These are phyloP conservation scores for Andrena flavipes DNA, from an alignment of 2,888 invertebrate species.

Conservation along the genomic window DNA sequence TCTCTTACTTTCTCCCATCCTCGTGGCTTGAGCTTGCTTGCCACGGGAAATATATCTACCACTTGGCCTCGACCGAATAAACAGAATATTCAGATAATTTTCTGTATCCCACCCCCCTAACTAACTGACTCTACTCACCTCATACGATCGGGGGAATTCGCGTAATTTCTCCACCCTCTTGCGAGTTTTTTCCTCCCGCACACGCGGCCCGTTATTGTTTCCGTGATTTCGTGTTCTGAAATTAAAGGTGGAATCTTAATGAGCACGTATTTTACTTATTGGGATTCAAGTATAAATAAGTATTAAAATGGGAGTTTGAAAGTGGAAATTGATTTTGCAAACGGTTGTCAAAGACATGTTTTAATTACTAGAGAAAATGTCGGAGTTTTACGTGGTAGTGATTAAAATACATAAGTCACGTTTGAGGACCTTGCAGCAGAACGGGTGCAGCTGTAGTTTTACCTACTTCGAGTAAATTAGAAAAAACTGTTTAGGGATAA, in stretches of 20 bases:
- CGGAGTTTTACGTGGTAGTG: too few species aligned
- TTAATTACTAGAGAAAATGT: too few species aligned
- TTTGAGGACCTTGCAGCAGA: too few species aligned
- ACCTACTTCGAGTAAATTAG: too few species aligned
- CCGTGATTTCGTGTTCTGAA: constrained; percentile 13
- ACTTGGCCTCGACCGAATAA: constrained; percentile 79
- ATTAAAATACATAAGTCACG: too few species aligned
- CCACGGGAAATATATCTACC: constrained; percentile 78
- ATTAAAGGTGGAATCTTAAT: not conserved
- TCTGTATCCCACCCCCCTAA: constrained; percentile 64
- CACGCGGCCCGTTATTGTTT: constrained; percentile 9
- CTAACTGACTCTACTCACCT: constrained; percentile 31
- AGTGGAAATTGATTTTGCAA: too few species aligned
- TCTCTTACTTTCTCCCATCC: constrained; percentile 61
- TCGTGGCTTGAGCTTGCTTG: constrained; percentile 65
- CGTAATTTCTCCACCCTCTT: constrained; percentile 25
- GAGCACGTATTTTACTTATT: too few species aligned
- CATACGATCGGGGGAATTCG: constrained; percentile 39
- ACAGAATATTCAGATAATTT: constrained; percentile 84
- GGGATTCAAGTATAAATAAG: too few species aligned
- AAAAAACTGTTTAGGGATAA: too few species aligned
- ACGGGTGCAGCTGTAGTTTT: too few species aligned
- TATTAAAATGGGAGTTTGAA: too few species aligned
- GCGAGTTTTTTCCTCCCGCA: not conserved
- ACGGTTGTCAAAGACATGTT: too few species aligned